A percentile compares a stretch with the other conserved stretches of the same genome.
phyloP scores from a whole-genome alignment of 2,797 vertebrate genomes.

The Sebastes oblongus region DNA sequence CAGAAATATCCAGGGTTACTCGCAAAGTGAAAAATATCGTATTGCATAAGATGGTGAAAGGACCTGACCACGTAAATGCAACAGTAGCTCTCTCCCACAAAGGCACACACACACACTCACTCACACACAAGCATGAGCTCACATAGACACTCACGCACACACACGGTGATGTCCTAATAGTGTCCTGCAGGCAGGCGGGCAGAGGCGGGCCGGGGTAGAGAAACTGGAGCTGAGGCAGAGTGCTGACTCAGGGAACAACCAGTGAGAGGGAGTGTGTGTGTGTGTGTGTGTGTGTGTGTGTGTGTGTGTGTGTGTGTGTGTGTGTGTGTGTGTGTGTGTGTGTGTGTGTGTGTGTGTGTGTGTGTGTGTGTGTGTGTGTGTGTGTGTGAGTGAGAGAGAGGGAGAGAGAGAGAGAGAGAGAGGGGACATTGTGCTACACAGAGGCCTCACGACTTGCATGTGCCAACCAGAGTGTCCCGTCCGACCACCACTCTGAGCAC shows the following conservation, averaged over 20 bases:
- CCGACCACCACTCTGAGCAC: slow-evolving; percentile 26
- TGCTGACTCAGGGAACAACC: slow-evolving; percentile 84
- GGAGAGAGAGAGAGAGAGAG: slow-evolving; percentile 16
- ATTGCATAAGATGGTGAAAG: slow-evolving; percentile 80
- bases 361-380: slow-evolving; percentile 8
- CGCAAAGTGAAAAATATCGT: slow-evolving; percentile 83
- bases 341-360: slow-evolving; percentile 4
- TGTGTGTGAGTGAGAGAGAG: slow-evolving; percentile 25
- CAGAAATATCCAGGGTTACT: slow-evolving; percentile 80
- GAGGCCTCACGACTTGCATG: slow-evolving; percentile 49
- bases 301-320: too few relatives aligned
- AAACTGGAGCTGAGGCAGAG: slow-evolving; percentile 80
- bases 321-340: neutral
- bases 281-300: slow-evolving; percentile 2
- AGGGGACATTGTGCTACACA: slow-evolving; percentile 64
- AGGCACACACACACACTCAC: slow-evolving; percentile 35
- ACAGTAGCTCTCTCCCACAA: slow-evolving; percentile 73
- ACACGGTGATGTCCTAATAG: slow-evolving; percentile 77
- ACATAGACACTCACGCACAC: slow-evolving; percentile 33
- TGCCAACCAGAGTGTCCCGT: slow-evolving; percentile 44
- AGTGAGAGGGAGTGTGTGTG: slow-evolving; percentile 36
- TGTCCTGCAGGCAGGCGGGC: slow-evolving; percentile 73
- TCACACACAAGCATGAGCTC: slow-evolving; percentile 2
- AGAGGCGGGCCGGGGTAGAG: slow-evolving; percentile 70
- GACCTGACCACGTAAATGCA: slow-evolving; percentile 80